A percentile compares a stretch with the other conserved stretches of the same genome.
These are phyloP conservation scores for Microcebus lehilahytsara DNA, from an alignment of 2,113 vertebrate genomes.

Conservation along the genomic window DNA sequence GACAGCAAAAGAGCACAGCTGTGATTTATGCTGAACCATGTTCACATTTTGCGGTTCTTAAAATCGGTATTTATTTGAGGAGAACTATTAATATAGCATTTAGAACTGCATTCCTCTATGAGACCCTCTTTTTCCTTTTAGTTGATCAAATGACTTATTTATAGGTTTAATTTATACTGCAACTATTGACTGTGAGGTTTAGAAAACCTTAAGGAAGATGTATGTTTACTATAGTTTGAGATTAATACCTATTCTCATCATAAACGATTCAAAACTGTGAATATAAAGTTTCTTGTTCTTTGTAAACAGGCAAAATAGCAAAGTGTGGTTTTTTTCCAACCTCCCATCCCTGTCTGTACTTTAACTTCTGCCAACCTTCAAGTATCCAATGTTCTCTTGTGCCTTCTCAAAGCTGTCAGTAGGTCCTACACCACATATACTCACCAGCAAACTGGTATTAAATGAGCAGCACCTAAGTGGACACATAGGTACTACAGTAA, in stretches of 20 bases:
- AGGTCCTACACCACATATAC: background rate
- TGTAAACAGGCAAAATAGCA: background rate
- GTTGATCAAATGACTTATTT: background rate
- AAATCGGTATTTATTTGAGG: background rate
- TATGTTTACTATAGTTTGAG: background rate
- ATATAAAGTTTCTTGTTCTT: background rate
- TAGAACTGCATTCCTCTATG: background rate
- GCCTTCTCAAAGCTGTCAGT: background rate
- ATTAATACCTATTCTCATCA: background rate
- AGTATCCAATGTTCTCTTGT: background rate
- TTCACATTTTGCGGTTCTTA: background rate
- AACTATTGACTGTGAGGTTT: background rate
- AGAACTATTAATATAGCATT: background rate
- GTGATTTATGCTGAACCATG: background rate
- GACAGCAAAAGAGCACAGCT: background rate
- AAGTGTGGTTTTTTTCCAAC: rapidly evolving
- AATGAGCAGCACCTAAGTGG: too few relatives aligned
- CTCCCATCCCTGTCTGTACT: background rate
- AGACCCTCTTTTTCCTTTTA: background rate
- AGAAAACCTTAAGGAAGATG: background rate
- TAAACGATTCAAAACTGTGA: background rate
- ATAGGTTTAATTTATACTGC: background rate
- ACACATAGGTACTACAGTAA: too few relatives aligned
- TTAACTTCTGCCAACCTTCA: background rate
- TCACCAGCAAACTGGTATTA: too few relatives aligned